Evolutionary conservation across 1,140 invertebrate genomes (phyloP).

Genomic region (Pogonomyrmex californicus): DNA sequence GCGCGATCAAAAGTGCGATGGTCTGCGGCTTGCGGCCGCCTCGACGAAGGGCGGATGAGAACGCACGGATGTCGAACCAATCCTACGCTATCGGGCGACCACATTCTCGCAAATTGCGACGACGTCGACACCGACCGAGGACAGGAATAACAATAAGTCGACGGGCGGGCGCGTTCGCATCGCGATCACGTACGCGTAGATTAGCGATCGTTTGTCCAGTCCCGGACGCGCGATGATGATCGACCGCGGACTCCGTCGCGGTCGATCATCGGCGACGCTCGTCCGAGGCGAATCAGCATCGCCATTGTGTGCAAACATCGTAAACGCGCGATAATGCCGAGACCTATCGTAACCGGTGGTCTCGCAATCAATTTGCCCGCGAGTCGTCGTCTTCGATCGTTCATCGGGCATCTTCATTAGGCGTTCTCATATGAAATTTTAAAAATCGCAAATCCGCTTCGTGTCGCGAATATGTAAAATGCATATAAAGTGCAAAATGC

Average conservation of each 20-base stretch:
- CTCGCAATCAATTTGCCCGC: background rate
- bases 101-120: constrained; percentile 66
- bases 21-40: constrained; percentile 74
- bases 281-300: background rate
- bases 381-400: background rate
- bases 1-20: constrained; percentile 72
- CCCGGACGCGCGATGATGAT: constrained; percentile 15
- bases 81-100: constrained; percentile 41
- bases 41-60: background rate
- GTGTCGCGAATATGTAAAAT: constrained; percentile 1
- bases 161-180: constrained; percentile 56
- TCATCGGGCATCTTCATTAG: background rate
- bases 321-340: constrained; percentile 12
- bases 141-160: constrained; percentile 66
- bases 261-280: constrained; percentile 28
- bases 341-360: background rate
- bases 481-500: background rate
- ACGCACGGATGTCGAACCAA: constrained; percentile 29
- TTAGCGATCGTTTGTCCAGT: constrained; percentile 50
- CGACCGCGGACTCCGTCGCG: constrained; percentile 12
- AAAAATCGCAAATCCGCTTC: background rate
- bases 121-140: constrained; percentile 55
- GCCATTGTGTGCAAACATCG: background rate
- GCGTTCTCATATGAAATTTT: background rate
- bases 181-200: constrained; percentile 58